Percentiles rank a stretch among this genome's conserved stretches.
phyloP scores from a whole-genome alignment of 2,113 vertebrate genomes.

The Blennius ocellaris region DNA sequence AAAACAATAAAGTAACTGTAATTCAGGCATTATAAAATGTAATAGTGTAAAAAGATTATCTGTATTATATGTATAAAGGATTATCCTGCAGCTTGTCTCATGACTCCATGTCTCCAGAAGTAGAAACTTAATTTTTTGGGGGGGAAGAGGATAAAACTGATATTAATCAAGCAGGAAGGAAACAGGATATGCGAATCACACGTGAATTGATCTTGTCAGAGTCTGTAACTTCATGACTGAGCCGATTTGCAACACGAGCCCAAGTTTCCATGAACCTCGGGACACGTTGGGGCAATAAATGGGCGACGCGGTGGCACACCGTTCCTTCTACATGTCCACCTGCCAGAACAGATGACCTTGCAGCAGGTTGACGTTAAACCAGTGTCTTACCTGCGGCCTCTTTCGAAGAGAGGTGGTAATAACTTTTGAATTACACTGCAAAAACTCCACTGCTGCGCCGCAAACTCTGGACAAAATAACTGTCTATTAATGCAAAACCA shows the following conservation, averaged over 20 bases:
- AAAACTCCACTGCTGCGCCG: no score
- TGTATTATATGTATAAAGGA: no score
- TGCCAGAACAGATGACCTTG: conserved; percentile 9
- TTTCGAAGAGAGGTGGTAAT: conserved; percentile 24
- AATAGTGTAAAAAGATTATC: no score
- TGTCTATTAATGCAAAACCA: neutral
- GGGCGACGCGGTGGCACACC: conserved; percentile 27
- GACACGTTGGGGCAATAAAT: neutral
- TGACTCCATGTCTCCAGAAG: conserved; percentile 4
- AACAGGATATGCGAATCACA: conserved; percentile 62
- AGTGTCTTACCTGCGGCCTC: conserved; percentile 13
- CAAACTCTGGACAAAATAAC: no score
- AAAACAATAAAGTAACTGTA: no score
- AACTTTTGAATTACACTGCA: no score
- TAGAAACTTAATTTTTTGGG: conserved; percentile 21
- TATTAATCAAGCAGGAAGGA: conserved; percentile 54
- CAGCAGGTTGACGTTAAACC: conserved; percentile 1
- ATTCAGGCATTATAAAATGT: no score
- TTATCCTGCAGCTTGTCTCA: no score
- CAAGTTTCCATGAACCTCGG: conserved; percentile 21
- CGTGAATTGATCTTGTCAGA: conserved; percentile 49
- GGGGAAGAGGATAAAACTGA: conserved; percentile 13
- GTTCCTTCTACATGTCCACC: conserved; percentile 7
- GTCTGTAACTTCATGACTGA: conserved; percentile 56
- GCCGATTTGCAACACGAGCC: conserved; percentile 13